A percentile compares a stretch with the other conserved stretches of the same genome.
Conservation (phyloP, 2,113 vertebrate genomes). For the Phasianus colchicus region DNA sequence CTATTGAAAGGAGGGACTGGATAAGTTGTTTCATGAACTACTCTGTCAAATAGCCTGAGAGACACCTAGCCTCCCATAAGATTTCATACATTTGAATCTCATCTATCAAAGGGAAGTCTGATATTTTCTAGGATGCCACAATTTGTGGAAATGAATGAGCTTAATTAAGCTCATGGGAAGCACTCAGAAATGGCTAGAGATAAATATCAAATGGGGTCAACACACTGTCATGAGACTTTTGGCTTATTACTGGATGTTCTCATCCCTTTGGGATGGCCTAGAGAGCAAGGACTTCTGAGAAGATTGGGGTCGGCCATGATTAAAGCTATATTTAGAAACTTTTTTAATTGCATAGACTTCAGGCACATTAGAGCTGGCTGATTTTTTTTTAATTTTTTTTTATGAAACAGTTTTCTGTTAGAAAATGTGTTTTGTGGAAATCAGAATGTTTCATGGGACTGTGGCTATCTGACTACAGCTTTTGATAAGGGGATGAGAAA, state of each 20-base stretch:
- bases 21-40: slow-evolving; percentile 10
- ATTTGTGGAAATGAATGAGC: slow-evolving; percentile 67
- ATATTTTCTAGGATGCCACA: slow-evolving; percentile 62
- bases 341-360: slow-evolving; percentile 74
- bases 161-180: slow-evolving; percentile 74
- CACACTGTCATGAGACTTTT: slow-evolving; percentile 73
- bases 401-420: slow-evolving; percentile 41
- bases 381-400: background rate
- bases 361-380: slow-evolving; percentile 58
- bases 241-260: slow-evolving; percentile 71
- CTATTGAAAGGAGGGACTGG: background rate
- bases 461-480: slow-evolving; percentile 3
- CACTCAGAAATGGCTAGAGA: slow-evolving; percentile 62
- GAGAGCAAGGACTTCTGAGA: slow-evolving; percentile 67
- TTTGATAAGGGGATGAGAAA: slow-evolving; percentile 25
- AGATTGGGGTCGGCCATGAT: slow-evolving; percentile 69
- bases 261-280: slow-evolving; percentile 70
- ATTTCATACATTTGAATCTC: slow-evolving; percentile 55
- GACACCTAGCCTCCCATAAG: slow-evolving; percentile 59
- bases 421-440: slow-evolving; percentile 48
- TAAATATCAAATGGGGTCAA: slow-evolving; percentile 72
- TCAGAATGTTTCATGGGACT: slow-evolving; percentile 43
- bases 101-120: slow-evolving; percentile 63
- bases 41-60: slow-evolving; percentile 58
- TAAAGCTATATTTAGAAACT: slow-evolving; percentile 75